Conservation (phyloP, 2,888 invertebrate species). For the Tinea pellionella region DNA sequence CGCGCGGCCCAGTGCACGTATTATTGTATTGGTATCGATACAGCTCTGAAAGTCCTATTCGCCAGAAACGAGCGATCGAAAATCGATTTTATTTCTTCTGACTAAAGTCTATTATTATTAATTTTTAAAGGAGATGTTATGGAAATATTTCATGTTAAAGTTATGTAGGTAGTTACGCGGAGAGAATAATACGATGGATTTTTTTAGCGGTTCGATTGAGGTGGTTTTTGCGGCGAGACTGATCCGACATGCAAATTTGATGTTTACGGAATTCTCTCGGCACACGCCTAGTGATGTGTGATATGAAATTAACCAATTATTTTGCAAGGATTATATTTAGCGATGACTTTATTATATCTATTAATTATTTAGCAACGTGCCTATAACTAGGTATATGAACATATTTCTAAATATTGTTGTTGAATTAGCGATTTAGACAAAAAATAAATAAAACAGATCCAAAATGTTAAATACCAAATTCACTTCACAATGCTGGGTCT, state of each 20-base stretch:
- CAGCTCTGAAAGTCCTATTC: conserved; percentile 41
- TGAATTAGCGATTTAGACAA: neutral
- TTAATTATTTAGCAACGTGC: no score
- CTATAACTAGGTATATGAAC: no score
- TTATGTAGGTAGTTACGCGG: conserved; percentile 51
- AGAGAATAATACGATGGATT: conserved; percentile 61
- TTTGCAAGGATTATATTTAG: neutral
- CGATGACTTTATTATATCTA: no score
- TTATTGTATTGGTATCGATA: conserved; percentile 61
- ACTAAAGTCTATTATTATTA: neutral
- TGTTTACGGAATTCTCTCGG: conserved; percentile 51
- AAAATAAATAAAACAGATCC: neutral
- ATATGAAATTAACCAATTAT: conserved; percentile 24
- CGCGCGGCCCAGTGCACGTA: conserved; percentile 69
- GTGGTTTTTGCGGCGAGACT: conserved; percentile 52
- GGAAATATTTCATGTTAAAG: conserved; percentile 16
- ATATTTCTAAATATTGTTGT: neutral
- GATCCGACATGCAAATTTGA: conserved; percentile 59
- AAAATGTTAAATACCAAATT: neutral
- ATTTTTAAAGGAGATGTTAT: neutral
- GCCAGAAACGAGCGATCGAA: conserved; percentile 20
- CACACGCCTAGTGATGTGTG: conserved; percentile 42
- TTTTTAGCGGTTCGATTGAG: conserved; percentile 65
- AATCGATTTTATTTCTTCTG: conserved; percentile 22
- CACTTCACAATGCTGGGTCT: neutral